A percentile compares a stretch with the other conserved stretches of the same genome.
These are phyloP conservation scores for Sphaerolaimus hirsutus DNA, from an alignment of 2,888 invertebrate genomes.

Conservation along the genomic window DNA sequence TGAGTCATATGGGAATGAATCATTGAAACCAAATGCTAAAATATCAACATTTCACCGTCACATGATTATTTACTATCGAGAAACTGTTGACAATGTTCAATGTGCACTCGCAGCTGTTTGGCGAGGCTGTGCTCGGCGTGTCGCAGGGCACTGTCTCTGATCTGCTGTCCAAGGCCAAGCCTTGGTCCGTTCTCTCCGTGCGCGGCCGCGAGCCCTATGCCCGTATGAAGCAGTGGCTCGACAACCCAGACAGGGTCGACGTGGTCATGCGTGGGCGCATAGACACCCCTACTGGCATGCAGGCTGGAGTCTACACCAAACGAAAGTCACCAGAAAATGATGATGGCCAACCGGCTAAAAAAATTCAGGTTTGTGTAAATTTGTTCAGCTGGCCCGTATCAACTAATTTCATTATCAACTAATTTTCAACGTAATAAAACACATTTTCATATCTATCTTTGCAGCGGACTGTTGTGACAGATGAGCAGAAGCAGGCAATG, in stretches of 20 bases:
- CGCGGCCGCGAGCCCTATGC: conserved; percentile 90
- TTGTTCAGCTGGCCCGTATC: not conserved
- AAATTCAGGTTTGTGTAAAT: too few relatives aligned
- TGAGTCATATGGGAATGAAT: too few relatives aligned
- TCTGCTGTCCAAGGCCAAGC: conserved; percentile 82
- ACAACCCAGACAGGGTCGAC: conserved; percentile 57
- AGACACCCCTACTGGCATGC: too few relatives aligned
- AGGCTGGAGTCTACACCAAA: too few relatives aligned
- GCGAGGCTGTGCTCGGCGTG: conserved; percentile 80
- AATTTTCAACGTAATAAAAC: conserved; percentile 3
- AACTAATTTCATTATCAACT: not conserved
- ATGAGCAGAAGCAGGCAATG: conserved; percentile 89
- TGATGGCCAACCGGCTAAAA: too few relatives aligned
- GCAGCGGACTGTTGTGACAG: conserved; percentile 81
- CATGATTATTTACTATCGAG: too few relatives aligned
- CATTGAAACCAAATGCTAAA: too few relatives aligned
- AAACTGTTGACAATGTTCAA: too few relatives aligned
- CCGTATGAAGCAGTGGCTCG: conserved; percentile 83
- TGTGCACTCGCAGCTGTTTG: conserved; percentile 45
- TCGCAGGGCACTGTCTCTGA: conserved; percentile 77
- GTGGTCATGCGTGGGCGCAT: too few relatives aligned
- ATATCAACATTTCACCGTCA: too few relatives aligned
- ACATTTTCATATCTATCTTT: conserved; percentile 5
- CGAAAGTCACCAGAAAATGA: too few relatives aligned
- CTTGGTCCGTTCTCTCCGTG: conserved; percentile 94